These are phyloP conservation scores for Heliconius erato DNA, from an alignment of 2,888 invertebrate species.

Conservation along the genomic window DNA sequence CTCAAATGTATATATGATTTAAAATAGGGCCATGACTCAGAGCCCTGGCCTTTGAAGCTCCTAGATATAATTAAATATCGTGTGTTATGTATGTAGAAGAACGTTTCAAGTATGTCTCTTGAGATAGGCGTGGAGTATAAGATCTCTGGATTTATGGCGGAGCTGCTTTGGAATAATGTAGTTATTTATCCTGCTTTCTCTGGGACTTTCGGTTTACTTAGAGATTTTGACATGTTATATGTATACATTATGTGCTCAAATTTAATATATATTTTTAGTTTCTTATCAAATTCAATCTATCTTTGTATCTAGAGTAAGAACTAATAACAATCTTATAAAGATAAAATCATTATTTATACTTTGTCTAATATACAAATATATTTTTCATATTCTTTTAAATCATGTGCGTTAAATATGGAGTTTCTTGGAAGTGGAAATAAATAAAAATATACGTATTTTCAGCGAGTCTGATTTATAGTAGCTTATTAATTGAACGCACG, in stretches of 20 bases:
- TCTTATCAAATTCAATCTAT: not conserved
- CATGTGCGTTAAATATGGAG: slow-evolving; percentile 3
- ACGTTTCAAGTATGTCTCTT: slow-evolving; percentile 14
- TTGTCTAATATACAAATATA: not conserved
- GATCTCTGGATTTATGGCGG: slow-evolving; percentile 21
- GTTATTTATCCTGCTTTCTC: slow-evolving; percentile 7
- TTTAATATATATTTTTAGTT: not conserved
- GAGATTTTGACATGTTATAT: not conserved
- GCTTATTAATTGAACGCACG: slow-evolving; percentile 36
- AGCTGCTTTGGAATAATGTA: slow-evolving; percentile 15
- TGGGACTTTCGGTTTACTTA: not conserved
- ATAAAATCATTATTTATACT: not conserved
- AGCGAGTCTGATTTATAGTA: slow-evolving; percentile 36
- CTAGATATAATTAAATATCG: slow-evolving; percentile 22
- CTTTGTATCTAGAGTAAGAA: not conserved
- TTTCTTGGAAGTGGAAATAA: slow-evolving; percentile 14
- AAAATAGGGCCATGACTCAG: slow-evolving; percentile 17
- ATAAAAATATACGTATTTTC: slow-evolving; percentile 21
- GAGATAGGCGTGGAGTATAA: slow-evolving; percentile 23
- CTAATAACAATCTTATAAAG: not conserved
- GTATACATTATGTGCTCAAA: not conserved
- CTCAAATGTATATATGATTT: not conserved
- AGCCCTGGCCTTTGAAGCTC: slow-evolving; percentile 10
- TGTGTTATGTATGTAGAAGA: not conserved
- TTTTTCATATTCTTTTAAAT: not conserved